Evolutionary conservation across 2,113 vertebrate genomes (phyloP).

Genomic region (Cebus imitator): DNA sequence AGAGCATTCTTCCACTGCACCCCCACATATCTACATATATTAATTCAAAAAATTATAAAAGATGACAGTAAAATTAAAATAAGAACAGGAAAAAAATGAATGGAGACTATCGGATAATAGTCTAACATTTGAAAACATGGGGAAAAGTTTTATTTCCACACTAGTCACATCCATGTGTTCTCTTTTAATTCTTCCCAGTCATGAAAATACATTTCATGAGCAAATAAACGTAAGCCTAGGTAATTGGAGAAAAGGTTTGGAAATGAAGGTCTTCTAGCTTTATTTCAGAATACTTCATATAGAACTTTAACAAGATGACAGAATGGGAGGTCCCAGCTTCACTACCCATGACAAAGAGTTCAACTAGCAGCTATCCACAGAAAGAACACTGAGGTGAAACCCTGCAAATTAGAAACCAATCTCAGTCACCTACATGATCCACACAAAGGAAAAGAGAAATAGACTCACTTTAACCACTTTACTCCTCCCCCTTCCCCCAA

Average conservation of each 20-base stretch:
- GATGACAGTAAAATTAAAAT: neutral
- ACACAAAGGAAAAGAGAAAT: neutral
- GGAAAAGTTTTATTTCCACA: neutral
- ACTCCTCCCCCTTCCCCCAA: neutral
- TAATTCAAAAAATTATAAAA: neutral
- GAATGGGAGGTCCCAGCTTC: neutral
- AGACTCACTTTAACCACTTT: neutral
- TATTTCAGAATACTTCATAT: neutral
- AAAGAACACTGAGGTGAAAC: neutral
- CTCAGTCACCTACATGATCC: neutral
- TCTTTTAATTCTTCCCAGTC: neutral
- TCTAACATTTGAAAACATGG: neutral
- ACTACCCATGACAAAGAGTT: neutral
- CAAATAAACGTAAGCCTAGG: neutral
- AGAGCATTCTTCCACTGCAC: neutral
- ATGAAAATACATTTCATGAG: neutral
- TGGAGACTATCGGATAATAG: neutral
- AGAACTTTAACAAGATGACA: neutral
- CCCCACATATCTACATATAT: neutral
- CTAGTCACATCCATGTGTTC: neutral
- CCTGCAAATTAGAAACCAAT: neutral
- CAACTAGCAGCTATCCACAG: neutral
- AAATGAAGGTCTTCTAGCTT: neutral
- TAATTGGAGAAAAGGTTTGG: neutral
- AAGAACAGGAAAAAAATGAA: constrained; percentile 18